Evolutionary conservation across 2,888 invertebrate genomes (phyloP).

Genomic region (Lysandra bellargus): DNA sequence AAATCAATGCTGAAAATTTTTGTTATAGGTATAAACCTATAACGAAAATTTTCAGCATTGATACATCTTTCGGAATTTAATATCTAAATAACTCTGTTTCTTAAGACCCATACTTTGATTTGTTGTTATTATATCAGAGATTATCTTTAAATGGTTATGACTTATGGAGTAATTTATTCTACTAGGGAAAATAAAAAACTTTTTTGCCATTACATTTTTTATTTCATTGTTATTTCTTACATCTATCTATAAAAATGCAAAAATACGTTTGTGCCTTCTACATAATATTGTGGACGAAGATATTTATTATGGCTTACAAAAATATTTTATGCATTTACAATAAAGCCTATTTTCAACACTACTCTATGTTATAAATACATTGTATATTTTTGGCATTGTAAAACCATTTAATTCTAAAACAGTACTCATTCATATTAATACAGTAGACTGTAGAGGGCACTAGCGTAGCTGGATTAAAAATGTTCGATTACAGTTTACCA

Average conservation of each 20-base stretch:
- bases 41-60: too few relatives aligned
- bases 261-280: conserved; percentile 31
- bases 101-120: too few relatives aligned
- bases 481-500: too few relatives aligned
- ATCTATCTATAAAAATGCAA: conserved; percentile 33
- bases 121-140: too few relatives aligned
- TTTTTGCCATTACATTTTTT: not conserved
- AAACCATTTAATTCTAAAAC: conserved; percentile 12
- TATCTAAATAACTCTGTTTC: too few relatives aligned
- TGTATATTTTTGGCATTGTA: conserved; percentile 34
- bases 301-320: conserved; percentile 3
- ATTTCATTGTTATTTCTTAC: not conserved
- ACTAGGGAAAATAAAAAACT: too few relatives aligned
- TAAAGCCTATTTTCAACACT: not conserved
- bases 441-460: too few relatives aligned
- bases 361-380: conserved; percentile 15
- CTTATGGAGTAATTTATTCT: not conserved
- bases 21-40: too few relatives aligned
- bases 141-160: not conserved
- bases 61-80: too few relatives aligned
- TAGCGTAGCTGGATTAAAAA: not conserved
- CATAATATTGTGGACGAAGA: conserved; percentile 25
- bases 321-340: conserved; percentile 15
- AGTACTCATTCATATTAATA: not conserved
- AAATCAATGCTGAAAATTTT: too few relatives aligned